phyloP scores from a whole-genome alignment of 2,113 vertebrate genomes.

The Ophiodon elongatus region DNA sequence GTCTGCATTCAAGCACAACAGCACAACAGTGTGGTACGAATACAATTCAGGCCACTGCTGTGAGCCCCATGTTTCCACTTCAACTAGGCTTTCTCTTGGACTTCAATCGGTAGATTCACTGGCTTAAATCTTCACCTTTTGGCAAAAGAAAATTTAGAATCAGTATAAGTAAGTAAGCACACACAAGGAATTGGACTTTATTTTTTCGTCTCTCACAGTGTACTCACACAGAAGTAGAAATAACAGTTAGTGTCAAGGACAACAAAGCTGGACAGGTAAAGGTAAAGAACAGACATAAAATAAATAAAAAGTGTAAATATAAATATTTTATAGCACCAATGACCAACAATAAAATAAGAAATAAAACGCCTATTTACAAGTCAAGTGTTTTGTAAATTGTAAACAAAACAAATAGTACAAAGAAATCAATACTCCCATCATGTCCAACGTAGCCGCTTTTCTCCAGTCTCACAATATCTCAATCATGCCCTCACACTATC shows the following conservation, averaged over 20 bases:
- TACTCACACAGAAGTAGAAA: neutral
- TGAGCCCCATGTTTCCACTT: constrained; percentile 30
- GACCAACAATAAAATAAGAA: neutral
- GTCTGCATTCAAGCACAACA: constrained; percentile 31
- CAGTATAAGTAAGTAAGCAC: neutral
- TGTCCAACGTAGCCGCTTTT: constrained; percentile 8
- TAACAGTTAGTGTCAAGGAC: neutral
- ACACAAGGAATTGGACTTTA: too few relatives aligned
- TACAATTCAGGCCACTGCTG: constrained; percentile 29
- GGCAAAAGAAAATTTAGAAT: constrained; percentile 15
- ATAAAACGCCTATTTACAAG: neutral
- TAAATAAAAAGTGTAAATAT: too few relatives aligned
- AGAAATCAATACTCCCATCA: constrained; percentile 4
- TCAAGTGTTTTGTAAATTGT: neutral
- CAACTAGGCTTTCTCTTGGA: constrained; percentile 9
- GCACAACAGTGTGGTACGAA: constrained; percentile 28
- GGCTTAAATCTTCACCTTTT: neutral
- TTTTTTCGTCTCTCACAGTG: neutral
- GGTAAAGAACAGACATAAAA: neutral
- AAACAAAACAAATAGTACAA: neutral
- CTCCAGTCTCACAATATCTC: constrained; percentile 11
- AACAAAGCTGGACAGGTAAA: neutral
- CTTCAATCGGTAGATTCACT: constrained; percentile 18
- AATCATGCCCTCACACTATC: constrained; percentile 2
- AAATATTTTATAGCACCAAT: neutral